Conservation (phyloP, 2,797 vertebrate genomes). For the Sebastiscus albofasciatus region DNA sequence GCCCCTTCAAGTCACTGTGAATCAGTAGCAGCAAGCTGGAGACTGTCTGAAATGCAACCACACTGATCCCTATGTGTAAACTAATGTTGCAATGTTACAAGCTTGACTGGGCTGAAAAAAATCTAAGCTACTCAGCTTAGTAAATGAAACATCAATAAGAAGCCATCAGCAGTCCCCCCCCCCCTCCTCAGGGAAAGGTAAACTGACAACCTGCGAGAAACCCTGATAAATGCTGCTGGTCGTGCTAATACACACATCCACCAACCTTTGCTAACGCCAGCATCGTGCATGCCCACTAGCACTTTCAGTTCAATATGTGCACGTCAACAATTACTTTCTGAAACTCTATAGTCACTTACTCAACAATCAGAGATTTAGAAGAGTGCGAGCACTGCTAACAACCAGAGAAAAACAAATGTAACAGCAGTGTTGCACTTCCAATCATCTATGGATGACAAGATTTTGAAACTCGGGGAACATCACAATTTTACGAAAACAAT, state of each 20-base stretch:
- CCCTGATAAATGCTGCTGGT: not conserved
- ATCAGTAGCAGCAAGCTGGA: not conserved
- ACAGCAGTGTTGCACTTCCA: not conserved
- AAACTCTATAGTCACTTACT: not conserved
- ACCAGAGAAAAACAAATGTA: not conserved
- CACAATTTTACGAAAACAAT: not conserved
- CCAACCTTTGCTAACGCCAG: not conserved
- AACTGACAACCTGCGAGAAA: conserved; percentile 24
- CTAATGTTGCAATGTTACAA: not conserved
- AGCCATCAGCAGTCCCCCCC: not conserved
- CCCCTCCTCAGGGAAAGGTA: not conserved
- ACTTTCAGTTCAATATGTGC: conserved; percentile 8
- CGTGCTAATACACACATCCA: not conserved
- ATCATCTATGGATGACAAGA: not conserved
- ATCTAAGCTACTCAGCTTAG: not conserved
- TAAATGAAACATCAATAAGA: conserved; percentile 19
- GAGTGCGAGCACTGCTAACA: not conserved
- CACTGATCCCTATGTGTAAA: not conserved
- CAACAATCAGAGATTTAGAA: not conserved
- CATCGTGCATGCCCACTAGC: not conserved
- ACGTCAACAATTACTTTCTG: not conserved
- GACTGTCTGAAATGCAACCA: not conserved
- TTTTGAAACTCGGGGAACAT: not conserved
- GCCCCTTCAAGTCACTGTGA: not conserved
- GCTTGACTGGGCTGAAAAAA: not conserved